Base-by-base conservation (phyloP, 2,888 invertebrate genomes). In the Cyaniris semiargus region DNA sequence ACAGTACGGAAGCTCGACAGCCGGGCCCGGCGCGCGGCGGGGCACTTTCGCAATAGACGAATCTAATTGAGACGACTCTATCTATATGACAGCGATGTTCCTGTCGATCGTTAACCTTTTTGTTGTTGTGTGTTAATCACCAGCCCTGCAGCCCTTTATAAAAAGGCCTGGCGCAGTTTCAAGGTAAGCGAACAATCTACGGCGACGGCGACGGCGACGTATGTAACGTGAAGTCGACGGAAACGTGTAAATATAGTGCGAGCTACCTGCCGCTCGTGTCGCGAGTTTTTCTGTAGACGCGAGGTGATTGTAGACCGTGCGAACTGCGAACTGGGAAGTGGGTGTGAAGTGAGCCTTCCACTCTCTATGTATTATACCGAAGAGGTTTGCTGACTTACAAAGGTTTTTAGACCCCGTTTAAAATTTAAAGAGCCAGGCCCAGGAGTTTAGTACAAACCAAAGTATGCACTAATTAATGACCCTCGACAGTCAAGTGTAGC, bases 141-240 rank as follows among this genome's bases (percentile, higher is more conserved):
- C 72, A 21, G 72, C 44, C 21, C 44, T 27, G 18, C 13, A 21
- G 74, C 27, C 34, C 21, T 23, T 48, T 53, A 48, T 53, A 15
- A 48, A 48, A 74, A 53, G 53, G n/a, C 4, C 23, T 53, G 74
- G 74, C 74, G 27, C 15, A 74, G 53, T 53, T 48, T 74, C 74
- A 74, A 74, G 74, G 53, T 74, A 8, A 48, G 3, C 48, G 53
- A 72, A 21, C 44, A 15, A 23, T 72, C 34, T 7, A n/a, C 71
- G 3, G 38, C n/a, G n/a, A 21, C 71, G 38, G 7, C n/a, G n/a
- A n/a, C n/a, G n/a, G n/a, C 18, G 70, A 34, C 31, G 70, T 44
- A 23, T 38, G 72, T 44, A 44, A 44, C 5, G 72, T 66, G 4
- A 27, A 66, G 15, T 66, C 27, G 66, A 27, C 27, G 18, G 27